Evolutionary conservation across 2,888 invertebrate species (phyloP), one percentile per base, ranked within the genome.

Genomic region (Panzeria rudis): DNA sequence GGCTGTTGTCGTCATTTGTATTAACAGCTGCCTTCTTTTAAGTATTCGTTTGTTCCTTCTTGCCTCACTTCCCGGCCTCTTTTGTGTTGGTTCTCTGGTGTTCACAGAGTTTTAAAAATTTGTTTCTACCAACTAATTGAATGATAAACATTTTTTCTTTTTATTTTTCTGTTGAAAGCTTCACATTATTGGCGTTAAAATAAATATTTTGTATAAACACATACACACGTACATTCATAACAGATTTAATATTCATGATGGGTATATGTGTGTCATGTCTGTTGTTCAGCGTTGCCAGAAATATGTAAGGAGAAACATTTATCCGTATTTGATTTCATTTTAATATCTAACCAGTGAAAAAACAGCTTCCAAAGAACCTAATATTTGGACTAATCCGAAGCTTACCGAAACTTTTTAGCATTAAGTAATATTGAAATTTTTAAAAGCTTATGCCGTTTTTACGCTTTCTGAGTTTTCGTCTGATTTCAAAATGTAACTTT

Each of bases 161-260:
- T 52, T 72, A 15, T 44, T 54, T 80, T 82, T 25, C 25, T 85
- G 81, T 82, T 82, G 68, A 82, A 82, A 82, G 73, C 73, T 75
- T 75, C 44, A 52, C 52, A 64, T 82, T 85, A 78, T 82, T 82
- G 81, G 75, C 81, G 78, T 85, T 82, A 82, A 82, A 82, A 82
- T 71, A 71, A 82, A 82, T 78, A 76, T 79, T 76, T 72, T 73
- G 3, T 62, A 32, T 9, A 79, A 47, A 71, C 6, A 71, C 38
- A 32, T 64, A 38, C 25, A 50, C 3, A 38, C 41, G 44, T 11
- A 41, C 23, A 38, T 44, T 0, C 17, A 66, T 35, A 75, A 35
- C 25, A 17, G 11, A 29, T 1, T 44, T n/a, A n/a, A 47, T 66
- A 29, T 66, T 66, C 13, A 11, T 47, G 29, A 7, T 66, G 29